Percentiles rank a stretch among this genome's conserved stretches.
phyloP scores from a whole-genome alignment of 2,888 invertebrate genomes.

The Dendrolimus houi region DNA sequence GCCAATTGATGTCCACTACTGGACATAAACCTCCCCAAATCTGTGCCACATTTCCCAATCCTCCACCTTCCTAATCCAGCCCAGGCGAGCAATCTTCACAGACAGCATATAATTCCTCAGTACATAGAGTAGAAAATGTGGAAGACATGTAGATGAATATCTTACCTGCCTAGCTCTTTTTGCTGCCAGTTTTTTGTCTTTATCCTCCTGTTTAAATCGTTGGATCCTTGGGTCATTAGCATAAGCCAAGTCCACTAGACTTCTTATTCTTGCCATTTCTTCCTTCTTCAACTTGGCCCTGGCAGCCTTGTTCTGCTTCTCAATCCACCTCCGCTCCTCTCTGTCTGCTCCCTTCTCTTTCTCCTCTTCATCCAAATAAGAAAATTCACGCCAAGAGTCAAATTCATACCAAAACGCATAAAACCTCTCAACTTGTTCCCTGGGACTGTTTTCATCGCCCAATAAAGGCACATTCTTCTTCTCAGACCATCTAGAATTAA shows the following conservation, averaged over 20 bases:
- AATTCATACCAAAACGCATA: constrained; percentile 99
- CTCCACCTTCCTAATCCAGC: too few species aligned
- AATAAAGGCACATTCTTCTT: constrained; percentile 90
- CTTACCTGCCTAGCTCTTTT: constrained; percentile 90
- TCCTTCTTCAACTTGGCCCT: constrained; percentile 96
- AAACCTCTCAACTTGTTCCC: constrained; percentile 93
- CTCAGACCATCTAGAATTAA: constrained; percentile 94
- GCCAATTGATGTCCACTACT: too few species aligned
- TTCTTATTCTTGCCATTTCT: constrained; percentile 94
- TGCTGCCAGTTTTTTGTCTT: constrained; percentile 90
- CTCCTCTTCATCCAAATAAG: constrained; percentile 98
- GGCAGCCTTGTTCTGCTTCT: constrained; percentile 97
- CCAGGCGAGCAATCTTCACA: too few species aligned
- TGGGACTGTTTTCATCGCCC: constrained; percentile 83
- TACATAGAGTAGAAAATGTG: too few species aligned
- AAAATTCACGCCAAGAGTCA: constrained; percentile 99
- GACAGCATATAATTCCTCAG: too few species aligned
- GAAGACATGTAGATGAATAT: constrained; percentile 10
- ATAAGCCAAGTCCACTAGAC: constrained; percentile 95
- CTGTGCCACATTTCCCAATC: too few species aligned
- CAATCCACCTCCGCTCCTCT: constrained; percentile 98
- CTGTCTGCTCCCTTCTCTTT: constrained; percentile 98
- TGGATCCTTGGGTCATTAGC: constrained; percentile 94
- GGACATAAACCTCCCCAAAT: too few species aligned
- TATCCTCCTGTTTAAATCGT: constrained; percentile 95